Conservation (phyloP, 2,113 vertebrate species). For the Hippolais icterina region DNA sequence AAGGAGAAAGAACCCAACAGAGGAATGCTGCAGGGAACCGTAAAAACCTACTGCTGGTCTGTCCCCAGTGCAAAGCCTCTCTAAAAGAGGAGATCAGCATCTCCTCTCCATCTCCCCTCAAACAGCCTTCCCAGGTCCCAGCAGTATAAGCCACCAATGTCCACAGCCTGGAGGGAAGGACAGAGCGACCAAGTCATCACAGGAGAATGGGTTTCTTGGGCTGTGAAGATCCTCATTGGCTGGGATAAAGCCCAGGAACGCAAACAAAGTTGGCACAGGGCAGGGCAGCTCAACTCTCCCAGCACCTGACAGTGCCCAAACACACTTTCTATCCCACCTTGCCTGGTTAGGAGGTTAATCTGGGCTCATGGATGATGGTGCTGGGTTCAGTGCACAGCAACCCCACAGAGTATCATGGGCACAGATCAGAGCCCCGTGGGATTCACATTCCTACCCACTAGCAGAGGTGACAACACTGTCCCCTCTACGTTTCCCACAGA, state of each 20-base stretch:
- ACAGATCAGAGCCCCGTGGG: accelerated
- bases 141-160: background rate
- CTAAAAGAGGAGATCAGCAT: background rate
- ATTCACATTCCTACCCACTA: background rate
- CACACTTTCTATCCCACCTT: background rate
- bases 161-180: background rate
- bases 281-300: background rate
- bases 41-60: background rate
- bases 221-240: background rate
- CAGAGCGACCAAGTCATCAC: background rate
- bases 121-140: background rate
- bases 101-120: background rate
- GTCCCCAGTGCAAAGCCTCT: background rate
- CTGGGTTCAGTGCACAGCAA: background rate
- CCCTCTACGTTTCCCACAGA: background rate
- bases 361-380: background rate
- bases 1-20: background rate
- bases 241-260: background rate
- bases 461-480: background rate
- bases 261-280: background rate
- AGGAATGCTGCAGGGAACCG: background rate
- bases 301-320: background rate
- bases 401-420: accelerated
- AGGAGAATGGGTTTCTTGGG: background rate
- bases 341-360: background rate